These are phyloP conservation scores for Aleiodes testaceus DNA, from an alignment of 2,888 invertebrate species.

Conservation along the genomic window DNA sequence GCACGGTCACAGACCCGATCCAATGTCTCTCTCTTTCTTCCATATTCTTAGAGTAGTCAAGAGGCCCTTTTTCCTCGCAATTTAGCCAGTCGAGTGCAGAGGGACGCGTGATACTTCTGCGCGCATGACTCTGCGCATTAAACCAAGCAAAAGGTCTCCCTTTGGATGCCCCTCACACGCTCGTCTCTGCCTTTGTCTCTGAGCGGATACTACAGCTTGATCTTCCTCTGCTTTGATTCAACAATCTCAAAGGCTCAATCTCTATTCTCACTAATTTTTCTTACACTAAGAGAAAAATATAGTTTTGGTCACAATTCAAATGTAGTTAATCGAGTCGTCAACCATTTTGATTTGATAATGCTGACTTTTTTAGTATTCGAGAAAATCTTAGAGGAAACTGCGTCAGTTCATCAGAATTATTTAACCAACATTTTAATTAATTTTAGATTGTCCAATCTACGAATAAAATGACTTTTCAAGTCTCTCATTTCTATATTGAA, in stretches of 20 bases:
- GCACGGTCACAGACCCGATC: slow-evolving; percentile 70
- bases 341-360: too few species aligned
- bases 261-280: slow-evolving; percentile 34
- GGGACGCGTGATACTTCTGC: slow-evolving; percentile 26
- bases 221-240: slow-evolving; percentile 32
- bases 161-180: slow-evolving; percentile 30
- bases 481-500: too few species aligned
- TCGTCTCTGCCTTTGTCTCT: slow-evolving; percentile 32
- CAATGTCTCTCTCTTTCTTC: slow-evolving; percentile 51
- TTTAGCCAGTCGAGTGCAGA: slow-evolving; percentile 16
- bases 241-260: slow-evolving; percentile 32
- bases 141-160: slow-evolving; percentile 17
- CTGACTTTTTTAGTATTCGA: too few species aligned
- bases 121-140: slow-evolving; percentile 16
- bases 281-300: too few species aligned
- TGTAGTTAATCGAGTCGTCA: too few species aligned
- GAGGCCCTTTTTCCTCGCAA: slow-evolving; percentile 38
- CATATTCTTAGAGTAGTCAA: neutral
- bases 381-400: too few species aligned
- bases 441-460: too few species aligned
- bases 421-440: too few species aligned
- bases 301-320: too few species aligned
- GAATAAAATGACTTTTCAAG: too few species aligned
- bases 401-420: too few species aligned
- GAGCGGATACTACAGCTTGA: slow-evolving; percentile 18